These are phyloP conservation scores for Psilanteris sp. DNA, from an alignment of 1,140 invertebrate species.

Conservation along the genomic window DNA sequence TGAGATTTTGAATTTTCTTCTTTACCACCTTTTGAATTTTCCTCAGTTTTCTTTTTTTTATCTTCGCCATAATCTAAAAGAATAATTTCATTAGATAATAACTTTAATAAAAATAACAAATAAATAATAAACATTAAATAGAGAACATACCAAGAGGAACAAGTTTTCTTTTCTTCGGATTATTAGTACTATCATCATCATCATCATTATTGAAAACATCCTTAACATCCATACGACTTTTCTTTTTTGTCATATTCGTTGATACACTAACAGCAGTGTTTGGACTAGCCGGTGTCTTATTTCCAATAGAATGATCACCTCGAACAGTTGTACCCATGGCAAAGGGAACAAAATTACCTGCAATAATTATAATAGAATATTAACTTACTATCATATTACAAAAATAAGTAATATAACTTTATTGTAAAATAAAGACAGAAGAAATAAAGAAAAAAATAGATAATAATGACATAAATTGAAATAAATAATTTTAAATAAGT, in stretches of 20 bases:
- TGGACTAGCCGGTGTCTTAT: conserved; percentile 77
- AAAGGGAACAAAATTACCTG: conserved; percentile 79
- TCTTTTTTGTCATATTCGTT: conserved; percentile 79
- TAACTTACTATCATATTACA: too few relatives aligned
- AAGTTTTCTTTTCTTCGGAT: conserved; percentile 89
- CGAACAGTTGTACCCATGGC: conserved; percentile 75
- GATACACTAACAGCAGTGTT: conserved; percentile 62
- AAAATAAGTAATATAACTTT: too few relatives aligned
- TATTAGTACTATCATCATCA: conserved; percentile 86
- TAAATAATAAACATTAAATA: too few relatives aligned
- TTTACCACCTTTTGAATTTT: conserved; percentile 84
- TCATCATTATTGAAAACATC: conserved; percentile 96
- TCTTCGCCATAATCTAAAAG: conserved; percentile 85
- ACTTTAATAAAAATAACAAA: too few relatives aligned
- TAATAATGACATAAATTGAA: too few relatives aligned
- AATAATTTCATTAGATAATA: too few relatives aligned
- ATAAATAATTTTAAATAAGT: too few relatives aligned
- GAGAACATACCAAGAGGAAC: conserved; percentile 90
- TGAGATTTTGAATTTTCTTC: conserved; percentile 86
- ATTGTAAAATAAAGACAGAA: too few relatives aligned
- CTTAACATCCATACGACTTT: conserved; percentile 90
- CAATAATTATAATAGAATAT: too few relatives aligned
- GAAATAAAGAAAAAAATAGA: too few relatives aligned
- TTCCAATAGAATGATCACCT: conserved; percentile 73
- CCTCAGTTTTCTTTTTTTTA: conserved; percentile 80